These are phyloP conservation scores for Drosophila triauraria DNA, from an alignment of 1,140 invertebrate genomes.

Conservation along the genomic window DNA sequence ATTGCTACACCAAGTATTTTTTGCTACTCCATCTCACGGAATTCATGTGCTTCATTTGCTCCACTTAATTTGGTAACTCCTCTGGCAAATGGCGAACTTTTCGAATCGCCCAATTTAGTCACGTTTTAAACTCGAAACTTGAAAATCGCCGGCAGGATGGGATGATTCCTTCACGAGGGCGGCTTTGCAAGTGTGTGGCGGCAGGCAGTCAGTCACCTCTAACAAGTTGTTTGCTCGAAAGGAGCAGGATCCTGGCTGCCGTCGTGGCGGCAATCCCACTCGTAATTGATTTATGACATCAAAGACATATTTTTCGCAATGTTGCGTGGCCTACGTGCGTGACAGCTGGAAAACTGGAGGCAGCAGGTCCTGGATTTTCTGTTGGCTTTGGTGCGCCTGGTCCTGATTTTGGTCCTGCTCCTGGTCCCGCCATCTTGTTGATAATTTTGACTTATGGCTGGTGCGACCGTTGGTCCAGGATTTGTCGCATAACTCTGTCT, in stretches of 20 bases:
- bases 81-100: slow-evolving; percentile 3
- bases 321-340: slow-evolving; percentile 84
- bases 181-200: not conserved
- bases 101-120: slow-evolving; percentile 48
- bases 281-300: slow-evolving; percentile 85
- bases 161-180: too few species aligned
- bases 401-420: slow-evolving; percentile 44
- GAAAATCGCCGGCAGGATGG: slow-evolving; percentile 14
- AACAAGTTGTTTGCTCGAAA: slow-evolving; percentile 75
- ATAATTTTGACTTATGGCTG: slow-evolving; percentile 85
- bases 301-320: slow-evolving; percentile 85
- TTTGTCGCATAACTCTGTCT: slow-evolving; percentile 78
- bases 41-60: slow-evolving; percentile 59
- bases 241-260: slow-evolving; percentile 33
- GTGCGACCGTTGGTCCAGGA: slow-evolving; percentile 67
- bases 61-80: slow-evolving; percentile 44
- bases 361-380: slow-evolving; percentile 10
- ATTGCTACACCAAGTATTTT: not conserved
- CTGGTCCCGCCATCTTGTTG: slow-evolving; percentile 73
- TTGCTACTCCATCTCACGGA: not conserved
- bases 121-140: slow-evolving; percentile 74
- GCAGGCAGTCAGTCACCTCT: slow-evolving; percentile 27
- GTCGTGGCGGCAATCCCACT: slow-evolving; percentile 60
- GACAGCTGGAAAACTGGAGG: slow-evolving; percentile 63
- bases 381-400: slow-evolving; percentile 28